Evolutionary conservation across 2,888 invertebrate species (phyloP), one percentile per base, ranked within the genome.

Genomic region (Aporophyla nigra): DNA sequence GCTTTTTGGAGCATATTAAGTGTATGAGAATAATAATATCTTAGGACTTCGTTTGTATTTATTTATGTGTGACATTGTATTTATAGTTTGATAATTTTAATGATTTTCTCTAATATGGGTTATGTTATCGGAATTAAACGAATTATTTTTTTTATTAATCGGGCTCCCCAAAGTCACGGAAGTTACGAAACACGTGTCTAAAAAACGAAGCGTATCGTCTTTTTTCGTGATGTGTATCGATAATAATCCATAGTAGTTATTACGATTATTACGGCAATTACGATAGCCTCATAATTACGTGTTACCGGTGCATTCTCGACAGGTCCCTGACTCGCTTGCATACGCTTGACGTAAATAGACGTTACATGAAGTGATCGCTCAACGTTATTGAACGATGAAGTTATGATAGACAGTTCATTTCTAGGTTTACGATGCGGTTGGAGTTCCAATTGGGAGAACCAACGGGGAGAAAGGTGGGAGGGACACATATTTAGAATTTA

Each of bases 251-350:
- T 69, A 74, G 71, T 70, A 40, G 4, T 5, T 40, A 70, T 72
- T 76, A 75, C 65, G 78, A 79, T 76, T 78, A 76, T 70, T 63
- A 71, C 68, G 58, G 40, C 56, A 74, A 79, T 82, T 85, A 79
- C 49, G 71, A 78, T 84, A 76, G 65, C 70, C 53, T 75, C 82
- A 84, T 78, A 80, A 84, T 78, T 74, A 82, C 73, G 73, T 51
- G 69, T 40, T 59, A 54, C 24, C 62, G 61, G 75, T 72, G 69
- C 85, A 85, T 83, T 83, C 83, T 46, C 46, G 78, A 66, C 74
- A 68, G 85, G 85, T 83, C 82, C 68, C n/a, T 74, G 83, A 83
- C 85, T 82, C 61, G 78, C 43, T 83, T 76, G 82, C 83, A 83
- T 83, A 82, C 46, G 63, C 40, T 78, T 68, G 61, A 78, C 68